Base-by-base conservation (phyloP, 92 coral and sea anemone genomes). In the Micromussa lordhowensis region DNA sequence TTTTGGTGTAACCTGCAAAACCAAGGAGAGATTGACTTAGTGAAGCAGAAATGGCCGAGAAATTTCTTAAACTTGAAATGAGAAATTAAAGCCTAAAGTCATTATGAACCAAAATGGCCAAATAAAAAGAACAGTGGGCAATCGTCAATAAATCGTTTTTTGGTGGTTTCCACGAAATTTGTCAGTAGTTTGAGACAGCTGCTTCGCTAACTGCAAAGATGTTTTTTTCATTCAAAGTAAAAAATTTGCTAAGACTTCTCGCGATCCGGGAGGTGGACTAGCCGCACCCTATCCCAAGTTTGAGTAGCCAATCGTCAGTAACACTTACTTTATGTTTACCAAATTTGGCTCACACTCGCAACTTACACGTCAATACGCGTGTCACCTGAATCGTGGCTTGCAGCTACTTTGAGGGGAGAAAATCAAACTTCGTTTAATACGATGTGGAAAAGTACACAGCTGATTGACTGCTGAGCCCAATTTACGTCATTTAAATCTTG, bases 1-100 rank as follows among this genome's bases (percentile, higher is more conserved):
- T 78, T 70, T 8, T 21, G 87, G 78, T 21, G 63, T 69, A 9
- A 83, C 79, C 87, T 83, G 40, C 68, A 4, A 81, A 26, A 81
- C 34, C 10, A 73, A 35, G 49, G 64, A 35, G 13, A 16, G 19
- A 40, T 21, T 4, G 21, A 24, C 26, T 63, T 26, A 1, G 12
- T 24, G 68, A 11, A 61, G 28, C 66, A 58, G 28, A 61, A 61
- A 22, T 61, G 68, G 1, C 21, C 12, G 0, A 61, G 70, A 64
- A 64, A 64, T 64, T 24, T 15, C 0, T 17, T 3, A 17, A 22
- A 63, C 28, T 22, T 6, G 16, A 64, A 64, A n/a, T n/a, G n/a
- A n/a, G n/a, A n/a, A n/a, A n/a, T n/a, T 0, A 64, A 64, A 64
- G 8, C 12, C 70, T 1, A 1, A n/a, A 61, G 24, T 10, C 32